Percentiles rank a stretch among this genome's conserved stretches.
phyloP scores from a whole-genome alignment of 1,140 invertebrate species.

The Zaprionus camerounensis region DNA sequence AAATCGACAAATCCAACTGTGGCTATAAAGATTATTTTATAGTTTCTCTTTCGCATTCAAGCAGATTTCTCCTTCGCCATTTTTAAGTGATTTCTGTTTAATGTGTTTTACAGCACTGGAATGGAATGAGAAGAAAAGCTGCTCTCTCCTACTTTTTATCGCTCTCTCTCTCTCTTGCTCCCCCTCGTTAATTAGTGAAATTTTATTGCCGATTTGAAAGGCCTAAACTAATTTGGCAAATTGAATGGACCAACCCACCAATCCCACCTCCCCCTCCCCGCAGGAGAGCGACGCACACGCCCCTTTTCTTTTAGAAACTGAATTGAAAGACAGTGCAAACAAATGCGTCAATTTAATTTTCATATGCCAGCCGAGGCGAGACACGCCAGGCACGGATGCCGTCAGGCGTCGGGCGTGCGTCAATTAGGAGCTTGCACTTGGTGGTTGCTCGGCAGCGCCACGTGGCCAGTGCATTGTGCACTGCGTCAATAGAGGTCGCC shows the following conservation, averaged over 20 bases:
- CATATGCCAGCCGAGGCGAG: constrained; percentile 55
- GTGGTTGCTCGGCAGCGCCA: constrained; percentile 39
- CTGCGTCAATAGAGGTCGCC: constrained; percentile 54
- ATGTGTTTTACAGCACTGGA: neutral
- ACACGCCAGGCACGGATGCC: constrained; percentile 54
- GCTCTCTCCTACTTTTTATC: neutral
- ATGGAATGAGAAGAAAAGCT: neutral
- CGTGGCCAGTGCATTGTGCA: constrained; percentile 61
- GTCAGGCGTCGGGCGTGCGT: constrained; percentile 55
- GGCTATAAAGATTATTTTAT: constrained; percentile 2
- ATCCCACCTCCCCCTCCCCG: neutral
- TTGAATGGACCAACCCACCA: constrained; percentile 46
- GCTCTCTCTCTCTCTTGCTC: neutral
- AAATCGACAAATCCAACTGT: constrained; percentile 1
- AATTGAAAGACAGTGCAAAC: constrained; percentile 50
- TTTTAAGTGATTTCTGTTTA: neutral
- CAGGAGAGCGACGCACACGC: neutral
- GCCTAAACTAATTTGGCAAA: constrained; percentile 71
- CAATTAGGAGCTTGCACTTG: constrained; percentile 61
- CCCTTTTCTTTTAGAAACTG: constrained; percentile 45
- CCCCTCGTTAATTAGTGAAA: constrained; percentile 38
- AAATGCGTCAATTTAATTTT: constrained; percentile 78
- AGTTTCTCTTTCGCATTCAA: neutral
- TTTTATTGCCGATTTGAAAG: constrained; percentile 69
- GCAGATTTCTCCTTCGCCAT: neutral